Conservation (phyloP, 92 coral and sea anemone genomes). For the Porites evermanni region DNA sequence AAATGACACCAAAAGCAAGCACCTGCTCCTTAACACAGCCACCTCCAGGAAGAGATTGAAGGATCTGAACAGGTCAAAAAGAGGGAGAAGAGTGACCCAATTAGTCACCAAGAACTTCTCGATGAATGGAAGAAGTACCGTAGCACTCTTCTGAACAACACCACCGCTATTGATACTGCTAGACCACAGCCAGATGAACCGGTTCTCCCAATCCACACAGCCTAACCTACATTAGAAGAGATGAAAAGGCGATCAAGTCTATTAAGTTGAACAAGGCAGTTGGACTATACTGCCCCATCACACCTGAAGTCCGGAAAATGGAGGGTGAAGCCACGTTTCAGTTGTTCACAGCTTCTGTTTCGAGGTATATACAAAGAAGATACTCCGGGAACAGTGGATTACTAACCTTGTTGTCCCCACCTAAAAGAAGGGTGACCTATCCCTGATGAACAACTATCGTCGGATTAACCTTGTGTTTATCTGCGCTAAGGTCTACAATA, state of each 20-base stretch:
- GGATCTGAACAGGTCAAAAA: too few species aligned
- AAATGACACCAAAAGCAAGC: too few species aligned
- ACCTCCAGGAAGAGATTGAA: too few species aligned
- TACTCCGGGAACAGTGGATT: conserved; percentile 10
- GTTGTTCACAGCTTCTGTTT: not conserved
- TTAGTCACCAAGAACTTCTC: too few species aligned
- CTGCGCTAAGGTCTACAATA: not conserved
- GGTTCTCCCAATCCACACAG: not conserved
- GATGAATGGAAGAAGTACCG: too few species aligned
- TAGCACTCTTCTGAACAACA: too few species aligned
- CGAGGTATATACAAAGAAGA: not conserved
- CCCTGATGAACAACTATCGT: not conserved
- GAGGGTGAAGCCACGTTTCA: not conserved
- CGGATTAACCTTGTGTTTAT: conserved; percentile 12
- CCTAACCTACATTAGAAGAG: not conserved
- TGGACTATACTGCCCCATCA: not conserved
- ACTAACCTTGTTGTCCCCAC: conserved; percentile 11
- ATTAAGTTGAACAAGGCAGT: not conserved
- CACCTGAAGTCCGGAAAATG: not conserved
- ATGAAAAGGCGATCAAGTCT: not conserved
- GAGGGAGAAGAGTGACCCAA: too few species aligned
- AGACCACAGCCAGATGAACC: not conserved
- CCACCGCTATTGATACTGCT: not conserved
- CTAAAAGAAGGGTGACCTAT: conserved; percentile 17
- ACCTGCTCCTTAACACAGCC: too few species aligned